Evolutionary conservation across 2,888 invertebrate genomes (phyloP), one percentile per base, ranked within the genome.

Genomic region (Syritta pipiens): DNA sequence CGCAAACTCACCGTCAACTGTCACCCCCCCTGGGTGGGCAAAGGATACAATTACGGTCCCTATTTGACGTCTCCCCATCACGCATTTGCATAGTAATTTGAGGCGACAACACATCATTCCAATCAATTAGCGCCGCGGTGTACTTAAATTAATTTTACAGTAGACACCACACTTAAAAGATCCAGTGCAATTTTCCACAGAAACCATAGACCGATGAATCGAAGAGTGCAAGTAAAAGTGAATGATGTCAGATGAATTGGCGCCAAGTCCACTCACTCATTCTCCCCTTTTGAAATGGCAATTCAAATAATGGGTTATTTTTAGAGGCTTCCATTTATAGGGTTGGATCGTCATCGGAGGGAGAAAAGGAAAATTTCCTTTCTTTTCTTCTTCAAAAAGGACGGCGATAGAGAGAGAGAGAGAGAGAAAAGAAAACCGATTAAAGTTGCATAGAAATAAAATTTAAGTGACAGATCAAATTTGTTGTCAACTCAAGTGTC

Each of bases 301-400:
- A 4, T n/a, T n/a, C 7, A 35, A 2, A 22, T 22, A 3, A 22
- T 14, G 6, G 19, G 14, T 24, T 68, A 68, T 68, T 68, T 68
- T 49, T 57, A 57, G 68, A 68, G 40, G n/a, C 40, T n/a, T 48
- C 35, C 22, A 48, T 48, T 62, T 62, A 62, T 2, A 51, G 7
- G 5, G 14, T n/a, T n/a, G 9, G 40, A 26, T 30, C 49, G 49
- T 57, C 57, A 57, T 57, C 46, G 46, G 46, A 60, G 22, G n/a
- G 30, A 35, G 28, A 20, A 30, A 32, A 22, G 44, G 42, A 20
- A 42, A 28, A 42, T 59, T 42, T 44, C 30, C 32, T n/a, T n/a
- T n/a, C n/a, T n/a, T n/a, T n/a, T n/a, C n/a, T n/a, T n/a, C n/a
- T n/a, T n/a, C n/a, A n/a, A n/a, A n/a, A n/a, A n/a, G n/a, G n/a